These are phyloP conservation scores for Brachionus plicatilis DNA, from an alignment of 1,140 invertebrate genomes.

Conservation along the genomic window DNA sequence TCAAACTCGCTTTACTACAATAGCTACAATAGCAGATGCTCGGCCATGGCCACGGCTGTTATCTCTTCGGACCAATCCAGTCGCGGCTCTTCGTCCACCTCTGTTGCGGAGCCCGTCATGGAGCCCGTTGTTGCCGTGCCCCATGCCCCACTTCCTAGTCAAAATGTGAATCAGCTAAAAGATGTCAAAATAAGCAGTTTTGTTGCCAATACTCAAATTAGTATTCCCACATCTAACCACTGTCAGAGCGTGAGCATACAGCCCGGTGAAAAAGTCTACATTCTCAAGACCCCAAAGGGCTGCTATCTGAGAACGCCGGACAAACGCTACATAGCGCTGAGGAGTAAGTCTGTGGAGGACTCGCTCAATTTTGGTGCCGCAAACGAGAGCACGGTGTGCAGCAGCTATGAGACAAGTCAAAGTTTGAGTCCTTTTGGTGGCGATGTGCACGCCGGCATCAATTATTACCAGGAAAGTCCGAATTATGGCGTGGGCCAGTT, in stretches of 20 bases:
- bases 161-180: neutral
- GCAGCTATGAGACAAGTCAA: neutral
- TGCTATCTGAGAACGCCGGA: conserved; percentile 90
- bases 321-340: conserved; percentile 22
- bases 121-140: neutral
- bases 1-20: neutral
- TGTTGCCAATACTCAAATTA: conserved; percentile 14
- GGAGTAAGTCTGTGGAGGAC: conserved; percentile 6
- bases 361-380: neutral
- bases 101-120: neutral
- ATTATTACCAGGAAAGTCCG: neutral
- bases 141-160: neutral
- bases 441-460: neutral
- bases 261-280: conserved; percentile 83
- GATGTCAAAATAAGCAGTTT: conserved; percentile 35
- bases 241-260: conserved; percentile 61
- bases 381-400: neutral
- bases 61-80: neutral
- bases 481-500: neutral
- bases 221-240: neutral
- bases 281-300: conserved; percentile 85
- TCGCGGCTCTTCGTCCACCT: neutral
- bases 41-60: neutral
- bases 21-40: neutral
- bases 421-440: neutral